Percentiles rank a stretch among this genome's conserved stretches.
phyloP scores from a whole-genome alignment of 2,113 vertebrate species.

The Canis aureus region DNA sequence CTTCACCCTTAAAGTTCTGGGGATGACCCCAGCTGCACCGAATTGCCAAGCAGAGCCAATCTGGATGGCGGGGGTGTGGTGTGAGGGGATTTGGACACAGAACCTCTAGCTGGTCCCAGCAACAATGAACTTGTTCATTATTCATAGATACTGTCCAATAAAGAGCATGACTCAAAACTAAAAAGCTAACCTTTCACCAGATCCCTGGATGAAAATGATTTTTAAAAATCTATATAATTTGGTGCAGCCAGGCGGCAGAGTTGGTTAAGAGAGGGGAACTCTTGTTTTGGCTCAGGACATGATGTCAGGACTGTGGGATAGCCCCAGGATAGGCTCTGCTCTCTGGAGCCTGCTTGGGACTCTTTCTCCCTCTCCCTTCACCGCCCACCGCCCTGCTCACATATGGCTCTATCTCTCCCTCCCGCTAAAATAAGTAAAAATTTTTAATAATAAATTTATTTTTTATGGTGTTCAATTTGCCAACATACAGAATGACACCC shows the following conservation, averaged over 20 bases:
- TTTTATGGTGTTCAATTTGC: too few species aligned
- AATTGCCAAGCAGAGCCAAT: not conserved
- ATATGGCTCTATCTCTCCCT: not conserved
- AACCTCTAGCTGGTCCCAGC: not conserved
- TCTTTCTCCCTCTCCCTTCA: not conserved
- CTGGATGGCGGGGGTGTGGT: not conserved
- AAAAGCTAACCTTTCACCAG: not conserved
- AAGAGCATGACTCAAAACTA: not conserved
- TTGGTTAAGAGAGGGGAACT: not conserved
- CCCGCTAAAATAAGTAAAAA: not conserved
- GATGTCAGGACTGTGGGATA: not conserved
- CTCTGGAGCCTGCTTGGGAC: not conserved
- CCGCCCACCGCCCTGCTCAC: not conserved
- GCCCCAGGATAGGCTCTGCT: not conserved
- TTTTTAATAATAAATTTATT: too few species aligned
- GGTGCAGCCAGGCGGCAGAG: not conserved
- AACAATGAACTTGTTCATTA: not conserved
- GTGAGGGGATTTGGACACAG: not conserved
- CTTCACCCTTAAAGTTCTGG: not conserved
- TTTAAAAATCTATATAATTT: not conserved
- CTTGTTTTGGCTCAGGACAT: not conserved
- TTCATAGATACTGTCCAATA: not conserved
- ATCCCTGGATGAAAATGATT: not conserved
- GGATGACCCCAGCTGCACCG: not conserved
- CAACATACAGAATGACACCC: too few species aligned